phyloP scores from a whole-genome alignment of 2,888 invertebrate species.

The Diplolepis rosae region DNA sequence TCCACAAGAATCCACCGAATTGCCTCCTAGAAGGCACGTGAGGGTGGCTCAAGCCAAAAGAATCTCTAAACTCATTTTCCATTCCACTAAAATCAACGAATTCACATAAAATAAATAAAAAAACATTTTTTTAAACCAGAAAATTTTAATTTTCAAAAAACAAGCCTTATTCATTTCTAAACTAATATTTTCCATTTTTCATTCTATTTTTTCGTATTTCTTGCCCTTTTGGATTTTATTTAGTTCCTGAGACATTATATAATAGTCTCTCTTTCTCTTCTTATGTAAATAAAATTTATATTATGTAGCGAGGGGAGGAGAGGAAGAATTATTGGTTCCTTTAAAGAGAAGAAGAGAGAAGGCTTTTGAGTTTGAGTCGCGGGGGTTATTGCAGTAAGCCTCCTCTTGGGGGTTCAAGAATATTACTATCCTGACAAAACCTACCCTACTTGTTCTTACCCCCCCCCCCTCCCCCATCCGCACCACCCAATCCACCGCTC shows the following conservation, averaged over 20 bases:
- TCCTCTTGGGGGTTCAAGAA: constrained; percentile 73
- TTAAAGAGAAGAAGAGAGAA: constrained; percentile 40
- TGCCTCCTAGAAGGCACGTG: neutral
- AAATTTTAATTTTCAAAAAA: too few relatives aligned
- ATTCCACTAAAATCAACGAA: neutral
- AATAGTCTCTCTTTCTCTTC: constrained; percentile 49
- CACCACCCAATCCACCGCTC: constrained; percentile 44
- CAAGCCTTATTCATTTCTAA: too few relatives aligned
- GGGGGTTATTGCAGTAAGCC: constrained; percentile 73
- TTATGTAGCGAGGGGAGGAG: constrained; percentile 50
- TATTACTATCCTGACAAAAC: constrained; percentile 67
- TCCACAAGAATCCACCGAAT: constrained; percentile 14
- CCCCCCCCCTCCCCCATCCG: constrained; percentile 44
- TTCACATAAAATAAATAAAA: too few relatives aligned
- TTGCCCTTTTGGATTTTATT: too few relatives aligned
- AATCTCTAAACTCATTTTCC: neutral
- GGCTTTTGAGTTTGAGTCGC: constrained; percentile 69
- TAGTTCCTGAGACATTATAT: constrained; percentile 41
- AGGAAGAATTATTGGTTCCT: neutral
- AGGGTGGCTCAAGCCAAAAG: constrained; percentile 1
- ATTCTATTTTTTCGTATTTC: too few relatives aligned
- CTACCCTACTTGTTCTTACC: constrained; percentile 54
- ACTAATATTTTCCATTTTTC: too few relatives aligned
- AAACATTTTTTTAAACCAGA: too few relatives aligned
- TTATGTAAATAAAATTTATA: constrained; percentile 66